Conservation (phyloP, 2,797 vertebrate genomes). For the Enteromius radiatus region DNA sequence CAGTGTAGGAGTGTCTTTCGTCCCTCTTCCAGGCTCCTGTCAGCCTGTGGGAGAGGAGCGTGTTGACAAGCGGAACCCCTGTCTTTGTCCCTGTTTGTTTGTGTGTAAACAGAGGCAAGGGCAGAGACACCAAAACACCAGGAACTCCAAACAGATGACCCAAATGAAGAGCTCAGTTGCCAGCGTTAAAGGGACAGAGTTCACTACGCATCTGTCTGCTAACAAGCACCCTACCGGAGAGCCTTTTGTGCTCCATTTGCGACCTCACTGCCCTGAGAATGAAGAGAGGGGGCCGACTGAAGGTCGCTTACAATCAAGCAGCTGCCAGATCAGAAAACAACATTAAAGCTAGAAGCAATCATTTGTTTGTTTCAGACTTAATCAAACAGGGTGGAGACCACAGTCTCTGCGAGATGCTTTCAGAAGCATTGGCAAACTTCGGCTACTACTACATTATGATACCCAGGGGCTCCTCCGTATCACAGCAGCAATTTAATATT, state of each 20-base stretch:
- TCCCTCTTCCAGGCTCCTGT: conserved; percentile 24
- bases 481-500: conserved; percentile 24
- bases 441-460: neutral
- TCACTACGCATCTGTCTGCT: conserved; percentile 28
- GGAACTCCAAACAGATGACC: conserved; percentile 44
- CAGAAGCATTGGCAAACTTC: neutral
- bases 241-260: conserved; percentile 42
- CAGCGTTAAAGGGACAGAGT: conserved; percentile 34
- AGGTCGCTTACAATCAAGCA: neutral
- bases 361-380: conserved; percentile 14
- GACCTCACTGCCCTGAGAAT: conserved; percentile 10
- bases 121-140: conserved; percentile 27
- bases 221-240: conserved; percentile 31
- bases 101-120: conserved; percentile 46
- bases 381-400: conserved; percentile 9
- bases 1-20: conserved; percentile 13
- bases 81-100: conserved; percentile 53
- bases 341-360: neutral
- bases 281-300: neutral
- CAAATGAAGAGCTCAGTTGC: conserved; percentile 40
- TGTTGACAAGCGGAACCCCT: conserved; percentile 40
- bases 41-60: conserved; percentile 21
- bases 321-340: neutral
- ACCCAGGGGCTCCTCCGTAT: conserved; percentile 14
- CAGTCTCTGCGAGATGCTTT: conserved; percentile 8